Conservation (phyloP, 2,888 invertebrate genomes). For the Beris chalybata region DNA sequence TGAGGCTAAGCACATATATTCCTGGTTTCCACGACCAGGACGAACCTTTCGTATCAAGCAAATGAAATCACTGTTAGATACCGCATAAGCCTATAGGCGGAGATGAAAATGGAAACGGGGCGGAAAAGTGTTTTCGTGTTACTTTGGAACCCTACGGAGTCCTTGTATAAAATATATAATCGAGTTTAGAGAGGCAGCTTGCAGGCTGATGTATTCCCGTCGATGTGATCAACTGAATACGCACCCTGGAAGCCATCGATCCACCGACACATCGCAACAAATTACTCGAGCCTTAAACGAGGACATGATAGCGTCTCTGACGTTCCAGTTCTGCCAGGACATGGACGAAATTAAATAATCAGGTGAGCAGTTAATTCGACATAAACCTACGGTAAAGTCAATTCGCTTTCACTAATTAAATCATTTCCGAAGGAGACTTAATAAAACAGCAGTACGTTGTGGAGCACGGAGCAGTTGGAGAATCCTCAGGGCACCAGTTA, state of each 20-base stretch:
- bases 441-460: conserved; percentile 23
- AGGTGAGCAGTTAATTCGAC: conserved; percentile 32
- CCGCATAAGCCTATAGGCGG: too few relatives aligned
- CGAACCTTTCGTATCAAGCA: too few relatives aligned
- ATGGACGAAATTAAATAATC: conserved; percentile 25
- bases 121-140: too few relatives aligned
- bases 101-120: too few relatives aligned
- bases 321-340: background rate
- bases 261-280: background rate
- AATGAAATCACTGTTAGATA: too few relatives aligned
- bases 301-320: background rate
- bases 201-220: background rate
- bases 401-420: conserved; percentile 25
- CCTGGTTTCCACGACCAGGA: too few relatives aligned
- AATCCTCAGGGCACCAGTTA: too few relatives aligned
- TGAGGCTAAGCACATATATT: too few relatives aligned
- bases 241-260: background rate
- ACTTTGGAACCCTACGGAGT: too few relatives aligned
- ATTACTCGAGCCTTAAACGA: background rate
- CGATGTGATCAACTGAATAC: background rate
- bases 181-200: too few relatives aligned
- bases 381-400: conserved; percentile 22
- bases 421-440: conserved; percentile 24
- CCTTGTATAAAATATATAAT: too few relatives aligned
- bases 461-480: background rate